A percentile compares a stretch with the other conserved stretches of the same genome.
Evolutionary conservation across 1,140 invertebrate species (phyloP).

Genomic region (Ceratosolen fusciceps): DNA sequence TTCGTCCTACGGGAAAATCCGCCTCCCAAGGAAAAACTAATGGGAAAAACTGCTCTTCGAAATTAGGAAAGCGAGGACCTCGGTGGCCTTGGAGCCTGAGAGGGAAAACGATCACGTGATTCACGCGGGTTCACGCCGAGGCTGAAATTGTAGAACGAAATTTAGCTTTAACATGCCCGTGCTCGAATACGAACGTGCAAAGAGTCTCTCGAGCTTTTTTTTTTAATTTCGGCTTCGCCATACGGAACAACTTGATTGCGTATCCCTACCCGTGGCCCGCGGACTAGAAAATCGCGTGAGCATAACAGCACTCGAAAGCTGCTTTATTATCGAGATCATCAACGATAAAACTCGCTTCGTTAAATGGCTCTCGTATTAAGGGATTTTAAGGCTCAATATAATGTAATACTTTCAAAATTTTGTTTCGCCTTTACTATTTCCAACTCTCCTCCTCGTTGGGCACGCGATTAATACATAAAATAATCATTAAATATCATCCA

Average conservation of each 20-base stretch:
- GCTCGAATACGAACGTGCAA: not conserved
- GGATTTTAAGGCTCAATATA: not conserved
- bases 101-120: not conserved
- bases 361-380: not conserved
- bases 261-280: no score
- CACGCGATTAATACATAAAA: not conserved
- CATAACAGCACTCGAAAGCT: not conserved
- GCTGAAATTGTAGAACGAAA: not conserved
- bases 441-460: not conserved
- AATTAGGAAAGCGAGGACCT: no score
- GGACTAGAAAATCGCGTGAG: slow-evolving; percentile 2
- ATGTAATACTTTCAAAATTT: not conserved
- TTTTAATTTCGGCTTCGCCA: not conserved
- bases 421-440: not conserved
- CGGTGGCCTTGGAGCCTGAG: not conserved
- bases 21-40: no score
- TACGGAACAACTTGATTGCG: not conserved
- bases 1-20: no score
- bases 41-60: no score
- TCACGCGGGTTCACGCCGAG: slow-evolving; percentile 4
- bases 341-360: not conserved
- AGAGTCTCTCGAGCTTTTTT: slow-evolving; percentile 6
- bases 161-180: not conserved
- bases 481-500: no score
- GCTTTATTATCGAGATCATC: slow-evolving; percentile 7